Conservation (phyloP, 2,113 vertebrate species). For the Otolemur garnettii region DNA sequence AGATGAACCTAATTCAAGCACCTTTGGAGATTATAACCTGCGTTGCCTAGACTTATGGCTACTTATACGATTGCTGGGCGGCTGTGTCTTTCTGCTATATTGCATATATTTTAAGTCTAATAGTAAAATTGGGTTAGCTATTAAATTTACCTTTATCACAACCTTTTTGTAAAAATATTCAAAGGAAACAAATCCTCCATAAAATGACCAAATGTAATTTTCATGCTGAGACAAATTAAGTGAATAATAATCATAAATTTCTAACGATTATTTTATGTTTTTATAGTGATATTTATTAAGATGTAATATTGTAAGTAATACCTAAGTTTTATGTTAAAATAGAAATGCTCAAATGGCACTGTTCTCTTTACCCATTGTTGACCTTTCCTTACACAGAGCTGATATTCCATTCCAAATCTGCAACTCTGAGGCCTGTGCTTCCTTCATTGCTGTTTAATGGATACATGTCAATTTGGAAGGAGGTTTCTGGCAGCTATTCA, state of each 20-base stretch:
- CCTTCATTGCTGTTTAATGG: conserved; percentile 53
- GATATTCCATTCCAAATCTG: conserved; percentile 23
- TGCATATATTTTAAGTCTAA: neutral
- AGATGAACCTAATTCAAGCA: neutral
- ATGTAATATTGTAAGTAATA: neutral
- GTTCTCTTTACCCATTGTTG: neutral
- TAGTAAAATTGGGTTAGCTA: neutral
- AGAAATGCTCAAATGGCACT: conserved; percentile 24
- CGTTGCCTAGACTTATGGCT: neutral
- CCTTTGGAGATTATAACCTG: conserved; percentile 9
- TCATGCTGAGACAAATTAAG: neutral
- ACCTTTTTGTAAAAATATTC: conserved; percentile 26
- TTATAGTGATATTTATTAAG: neutral
- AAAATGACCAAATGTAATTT: neutral
- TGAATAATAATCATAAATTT: neutral
- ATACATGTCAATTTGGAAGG: conserved; percentile 45
- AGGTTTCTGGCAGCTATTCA: conserved; percentile 62
- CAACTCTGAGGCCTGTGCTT: neutral
- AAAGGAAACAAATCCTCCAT: neutral
- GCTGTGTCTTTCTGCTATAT: conserved; percentile 18
- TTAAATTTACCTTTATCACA: conserved; percentile 15
- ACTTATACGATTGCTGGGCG: neutral
- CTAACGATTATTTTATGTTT: conserved; percentile 1
- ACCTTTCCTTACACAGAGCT: conserved; percentile 8
- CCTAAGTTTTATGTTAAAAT: conserved; percentile 10